phyloP scores from a whole-genome alignment of 2,888 invertebrate genomes.

The Ochropleura plecta region DNA sequence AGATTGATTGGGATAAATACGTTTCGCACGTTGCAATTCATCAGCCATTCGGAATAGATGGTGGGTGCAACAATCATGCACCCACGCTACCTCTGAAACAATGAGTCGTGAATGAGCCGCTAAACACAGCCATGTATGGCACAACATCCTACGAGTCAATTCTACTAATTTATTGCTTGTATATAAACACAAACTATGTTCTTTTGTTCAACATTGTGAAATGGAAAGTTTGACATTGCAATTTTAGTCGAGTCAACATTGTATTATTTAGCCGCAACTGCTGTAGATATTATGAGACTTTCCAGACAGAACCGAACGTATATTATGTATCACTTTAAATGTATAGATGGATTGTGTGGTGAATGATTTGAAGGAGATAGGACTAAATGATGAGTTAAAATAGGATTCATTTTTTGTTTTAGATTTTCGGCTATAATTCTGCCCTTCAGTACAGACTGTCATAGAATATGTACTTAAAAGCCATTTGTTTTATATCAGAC shows the following conservation, averaged over 20 bases:
- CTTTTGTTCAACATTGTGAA: conserved; percentile 61
- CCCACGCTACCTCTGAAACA: conserved; percentile 82
- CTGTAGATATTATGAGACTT: background rate
- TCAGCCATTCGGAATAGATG: conserved; percentile 74
- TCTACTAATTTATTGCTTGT: conserved; percentile 72
- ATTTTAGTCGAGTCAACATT: conserved; percentile 46
- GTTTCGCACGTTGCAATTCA: conserved; percentile 82
- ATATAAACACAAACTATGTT: conserved; percentile 60
- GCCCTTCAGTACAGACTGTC: background rate
- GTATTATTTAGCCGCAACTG: conserved; percentile 18
- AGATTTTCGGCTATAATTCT: background rate
- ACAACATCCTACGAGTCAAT: conserved; percentile 76
- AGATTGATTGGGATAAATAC: conserved; percentile 83
- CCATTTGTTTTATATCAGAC: background rate
- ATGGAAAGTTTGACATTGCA: conserved; percentile 56
- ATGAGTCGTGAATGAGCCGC: conserved; percentile 77
- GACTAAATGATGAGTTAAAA: no score
- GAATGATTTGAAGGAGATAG: no score
- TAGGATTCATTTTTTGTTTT: no score
- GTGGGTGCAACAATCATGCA: conserved; percentile 86
- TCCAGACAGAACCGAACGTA: background rate
- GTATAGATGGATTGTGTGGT: no score
- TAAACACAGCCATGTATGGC: conserved; percentile 77
- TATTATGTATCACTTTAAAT: background rate
- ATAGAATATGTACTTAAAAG: background rate